Evolutionary conservation across 30 jellyfish, hydroid and myxozoan species (phyloP).

Genomic region (Phacellophora camtschatica): DNA sequence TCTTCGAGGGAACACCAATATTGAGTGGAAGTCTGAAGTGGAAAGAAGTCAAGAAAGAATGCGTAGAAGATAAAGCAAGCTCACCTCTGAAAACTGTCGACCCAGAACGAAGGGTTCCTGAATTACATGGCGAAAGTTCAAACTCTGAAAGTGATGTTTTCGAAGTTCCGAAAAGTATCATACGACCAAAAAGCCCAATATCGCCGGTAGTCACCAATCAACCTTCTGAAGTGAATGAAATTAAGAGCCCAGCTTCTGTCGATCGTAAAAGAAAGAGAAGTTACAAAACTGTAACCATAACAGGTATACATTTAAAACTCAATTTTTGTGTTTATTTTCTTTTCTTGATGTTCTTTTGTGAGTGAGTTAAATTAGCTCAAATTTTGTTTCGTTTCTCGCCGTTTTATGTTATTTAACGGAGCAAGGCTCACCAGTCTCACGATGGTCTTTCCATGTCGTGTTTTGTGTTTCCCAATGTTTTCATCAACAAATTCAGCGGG

Average conservation of each 20-base stretch:
- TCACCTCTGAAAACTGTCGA: not conserved
- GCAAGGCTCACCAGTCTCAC: too few species aligned
- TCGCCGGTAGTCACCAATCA: not conserved
- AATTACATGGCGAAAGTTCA: conserved; percentile 7
- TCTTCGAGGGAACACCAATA: conserved; percentile 46
- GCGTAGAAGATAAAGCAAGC: not conserved
- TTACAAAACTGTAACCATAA: not conserved
- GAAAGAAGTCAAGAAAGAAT: conserved; percentile 19
- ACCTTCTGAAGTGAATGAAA: not conserved
- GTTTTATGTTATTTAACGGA: too few species aligned
- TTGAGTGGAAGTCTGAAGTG: conserved; percentile 28
- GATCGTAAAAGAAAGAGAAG: not conserved
- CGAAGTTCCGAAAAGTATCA: not conserved
- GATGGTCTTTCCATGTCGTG: too few species aligned
- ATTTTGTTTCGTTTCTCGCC: too few species aligned
- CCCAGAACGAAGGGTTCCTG: conserved; percentile 52
- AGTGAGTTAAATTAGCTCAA: too few species aligned
- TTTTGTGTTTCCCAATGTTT: too few species aligned
- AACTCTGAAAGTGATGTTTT: not conserved
- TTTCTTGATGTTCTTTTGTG: too few species aligned
- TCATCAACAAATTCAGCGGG: too few species aligned
- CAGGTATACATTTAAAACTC: not conserved
- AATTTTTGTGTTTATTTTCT: too few species aligned
- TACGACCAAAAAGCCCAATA: not conserved
- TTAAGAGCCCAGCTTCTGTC: not conserved